Evolutionary conservation across 2,888 invertebrate species (phyloP), one percentile per base, ranked within the genome.

Genomic region (Eupithecia pulchellata): DNA sequence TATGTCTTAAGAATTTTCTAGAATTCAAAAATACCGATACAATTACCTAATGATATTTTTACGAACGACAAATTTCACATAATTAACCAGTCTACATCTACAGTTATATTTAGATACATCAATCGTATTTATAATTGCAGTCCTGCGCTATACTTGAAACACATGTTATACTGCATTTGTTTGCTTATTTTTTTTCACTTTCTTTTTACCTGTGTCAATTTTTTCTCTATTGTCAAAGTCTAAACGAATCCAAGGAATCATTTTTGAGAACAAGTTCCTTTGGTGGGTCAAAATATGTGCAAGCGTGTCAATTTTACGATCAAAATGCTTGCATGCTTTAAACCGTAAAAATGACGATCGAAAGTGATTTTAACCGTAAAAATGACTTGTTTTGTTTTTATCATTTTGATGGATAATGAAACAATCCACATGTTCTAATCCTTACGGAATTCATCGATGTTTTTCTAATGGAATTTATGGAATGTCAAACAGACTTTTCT

Each of bases 391-490:
- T 47, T 11, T 20, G 8, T 42, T 42, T 42, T 4, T 42, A 42
- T 8, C n/a, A n/a, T 39, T n/a, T 5, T 39, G n/a, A 42, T n/a
- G 47, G 20, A 47, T 20, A n/a, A 9, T 47, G 2, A 47, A 20
- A 42, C 6, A 42, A 11, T 11, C 47, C 11, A 20, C 47, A n/a
- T 20, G 9, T 20, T n/a, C n/a, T n/a, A 9, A 47, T 11, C 20
- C 20, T 20, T 11, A 34, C 34, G 20, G n/a, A n/a, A 5, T 42
- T 20, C 13, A 25, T 52, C 25, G n/a, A 52, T 52, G 52, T 39
- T 52, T 47, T 17, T 25, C 14, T 29, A 57, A 57, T 57, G 57
- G 57, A 57, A 57, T 57, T 29, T 29, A 57, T 57, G 57, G 57
- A 57, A 57, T 57, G 57, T 57, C 29, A 57, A 57, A 29, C 62